A percentile compares a stretch with the other conserved stretches of the same genome.
Conservation (phyloP, 2,113 vertebrate genomes). For the Pongo pygmaeus region DNA sequence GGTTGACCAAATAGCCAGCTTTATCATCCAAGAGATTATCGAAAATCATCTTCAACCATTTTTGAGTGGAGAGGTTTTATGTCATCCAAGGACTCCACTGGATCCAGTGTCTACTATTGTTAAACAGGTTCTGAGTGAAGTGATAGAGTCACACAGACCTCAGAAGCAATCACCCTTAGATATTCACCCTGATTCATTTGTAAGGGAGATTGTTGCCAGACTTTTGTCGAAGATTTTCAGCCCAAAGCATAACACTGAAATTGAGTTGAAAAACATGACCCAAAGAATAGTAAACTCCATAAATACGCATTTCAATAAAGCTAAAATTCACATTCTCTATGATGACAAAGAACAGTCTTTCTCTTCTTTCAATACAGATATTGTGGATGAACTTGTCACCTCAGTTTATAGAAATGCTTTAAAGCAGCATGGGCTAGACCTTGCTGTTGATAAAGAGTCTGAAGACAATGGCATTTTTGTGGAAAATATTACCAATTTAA, state of each 20-base stretch:
- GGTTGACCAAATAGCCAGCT: slow-evolving; percentile 66
- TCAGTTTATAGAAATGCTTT: slow-evolving; percentile 67
- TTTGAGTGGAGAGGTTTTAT: slow-evolving; percentile 43
- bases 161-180: background rate
- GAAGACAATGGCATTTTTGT: slow-evolving; percentile 56
- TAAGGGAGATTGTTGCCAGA: slow-evolving; percentile 59
- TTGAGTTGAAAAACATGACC: slow-evolving; percentile 64
- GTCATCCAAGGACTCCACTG: background rate
- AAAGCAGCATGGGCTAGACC: slow-evolving; percentile 54
- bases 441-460: background rate
- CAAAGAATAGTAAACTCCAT: slow-evolving; percentile 69
- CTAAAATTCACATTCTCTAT: background rate
- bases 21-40: slow-evolving; percentile 75
- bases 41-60: slow-evolving; percentile 76
- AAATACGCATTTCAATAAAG: slow-evolving; percentile 48
- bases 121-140: slow-evolving; percentile 64
- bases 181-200: slow-evolving; percentile 18
- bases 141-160: background rate
- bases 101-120: slow-evolving; percentile 68
- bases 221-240: slow-evolving; percentile 69
- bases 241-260: slow-evolving; percentile 19
- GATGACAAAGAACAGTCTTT: background rate
- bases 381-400: slow-evolving; percentile 65
- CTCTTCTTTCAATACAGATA: background rate
- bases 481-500: slow-evolving; percentile 60